Conservation (phyloP, 2,888 invertebrate genomes). For the Synergus itoensis region DNA sequence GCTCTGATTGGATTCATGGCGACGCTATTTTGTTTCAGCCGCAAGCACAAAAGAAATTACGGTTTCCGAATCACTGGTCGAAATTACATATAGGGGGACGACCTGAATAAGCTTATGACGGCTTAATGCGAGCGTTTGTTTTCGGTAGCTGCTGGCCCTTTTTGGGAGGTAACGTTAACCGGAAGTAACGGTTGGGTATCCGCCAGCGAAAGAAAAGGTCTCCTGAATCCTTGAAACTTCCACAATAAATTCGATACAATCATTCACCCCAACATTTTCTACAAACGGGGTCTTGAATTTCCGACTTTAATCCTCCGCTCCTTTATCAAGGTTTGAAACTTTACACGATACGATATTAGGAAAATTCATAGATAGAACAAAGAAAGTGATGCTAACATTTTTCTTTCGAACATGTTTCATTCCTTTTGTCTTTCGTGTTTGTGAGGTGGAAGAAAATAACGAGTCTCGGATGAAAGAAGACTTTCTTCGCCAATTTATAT, state of each 20-base stretch:
- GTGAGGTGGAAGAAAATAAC: neutral
- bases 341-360: too few species aligned
- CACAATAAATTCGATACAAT: neutral
- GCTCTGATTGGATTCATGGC: slow-evolving; percentile 48
- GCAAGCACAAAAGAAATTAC: slow-evolving; percentile 65
- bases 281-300: neutral
- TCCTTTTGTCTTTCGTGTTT: neutral
- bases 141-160: slow-evolving; percentile 47
- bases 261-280: neutral
- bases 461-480: neutral
- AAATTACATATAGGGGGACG: slow-evolving; percentile 33
- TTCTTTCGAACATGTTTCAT: too few species aligned
- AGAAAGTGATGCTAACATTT: neutral
- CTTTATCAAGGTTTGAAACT: neutral
- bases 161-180: slow-evolving; percentile 12
- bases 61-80: slow-evolving; percentile 66
- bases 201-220: neutral
- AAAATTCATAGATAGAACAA: neutral
- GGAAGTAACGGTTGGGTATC: slow-evolving; percentile 8
- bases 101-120: slow-evolving; percentile 46
- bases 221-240: slow-evolving; percentile 7
- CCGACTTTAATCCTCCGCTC: neutral
- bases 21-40: slow-evolving; percentile 64
- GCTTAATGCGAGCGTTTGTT: slow-evolving; percentile 58
- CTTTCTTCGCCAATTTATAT: neutral